A percentile compares a stretch with the other conserved stretches of the same genome.
Evolutionary conservation across 2,888 invertebrate species (phyloP).

Genomic region (Polymixis flavicincta): DNA sequence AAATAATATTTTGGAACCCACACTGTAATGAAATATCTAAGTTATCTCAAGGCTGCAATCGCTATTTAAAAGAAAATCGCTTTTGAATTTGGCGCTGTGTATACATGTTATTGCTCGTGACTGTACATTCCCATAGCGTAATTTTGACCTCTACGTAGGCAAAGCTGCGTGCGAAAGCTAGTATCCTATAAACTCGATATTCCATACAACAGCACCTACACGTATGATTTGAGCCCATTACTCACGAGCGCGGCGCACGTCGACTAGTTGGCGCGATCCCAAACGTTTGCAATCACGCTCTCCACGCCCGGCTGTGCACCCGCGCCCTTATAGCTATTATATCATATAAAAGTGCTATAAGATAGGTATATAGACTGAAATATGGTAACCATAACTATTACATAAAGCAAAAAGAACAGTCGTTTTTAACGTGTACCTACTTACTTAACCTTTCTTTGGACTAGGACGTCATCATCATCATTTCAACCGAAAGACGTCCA

Average conservation of each 20-base stretch:
- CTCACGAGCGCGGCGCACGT: constrained; percentile 36
- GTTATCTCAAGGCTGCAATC: no score
- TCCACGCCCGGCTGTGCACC: constrained; percentile 50
- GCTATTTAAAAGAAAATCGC: no score
- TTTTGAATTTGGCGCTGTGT: no score
- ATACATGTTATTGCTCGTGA: no score
- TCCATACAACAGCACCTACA: constrained; percentile 3
- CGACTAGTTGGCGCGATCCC: constrained; percentile 58
- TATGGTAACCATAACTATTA: background rate
- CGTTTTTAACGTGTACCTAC: background rate
- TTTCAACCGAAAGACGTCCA: no score
- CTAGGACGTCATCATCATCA: no score
- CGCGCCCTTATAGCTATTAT: constrained; percentile 40
- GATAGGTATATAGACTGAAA: background rate
- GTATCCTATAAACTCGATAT: background rate
- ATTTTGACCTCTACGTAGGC: background rate
- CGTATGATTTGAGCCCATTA: constrained; percentile 45
- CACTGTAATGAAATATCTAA: no score
- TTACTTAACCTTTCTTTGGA: background rate
- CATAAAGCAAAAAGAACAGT: background rate
- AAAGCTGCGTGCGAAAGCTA: background rate
- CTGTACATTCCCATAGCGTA: no score
- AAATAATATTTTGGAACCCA: no score
- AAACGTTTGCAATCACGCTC: constrained; percentile 64
- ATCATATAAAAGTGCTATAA: background rate